phyloP scores from a whole-genome alignment of 2,113 vertebrate species.

The Serilophus lunatus region DNA sequence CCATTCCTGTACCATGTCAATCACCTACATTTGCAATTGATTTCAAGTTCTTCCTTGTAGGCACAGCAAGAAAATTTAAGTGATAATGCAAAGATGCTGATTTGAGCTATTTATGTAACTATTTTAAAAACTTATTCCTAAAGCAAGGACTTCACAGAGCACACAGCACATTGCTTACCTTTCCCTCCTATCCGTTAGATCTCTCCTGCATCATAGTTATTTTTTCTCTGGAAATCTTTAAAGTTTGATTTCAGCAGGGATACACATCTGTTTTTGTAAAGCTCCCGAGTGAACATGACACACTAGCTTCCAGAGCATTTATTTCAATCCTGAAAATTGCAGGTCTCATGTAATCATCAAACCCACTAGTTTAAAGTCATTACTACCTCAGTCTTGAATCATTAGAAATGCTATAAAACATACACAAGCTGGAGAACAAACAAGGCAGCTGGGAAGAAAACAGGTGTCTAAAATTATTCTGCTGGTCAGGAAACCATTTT shows the following conservation, averaged over 20 bases:
- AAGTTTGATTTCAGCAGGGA: neutral
- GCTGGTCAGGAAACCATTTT: neutral
- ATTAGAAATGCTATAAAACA: neutral
- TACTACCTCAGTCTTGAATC: neutral
- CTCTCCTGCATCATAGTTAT: neutral
- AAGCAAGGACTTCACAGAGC: neutral
- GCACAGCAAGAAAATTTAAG: neutral
- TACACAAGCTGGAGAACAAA: neutral
- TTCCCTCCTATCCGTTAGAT: neutral
- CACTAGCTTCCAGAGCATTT: neutral
- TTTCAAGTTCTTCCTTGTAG: neutral
- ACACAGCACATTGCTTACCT: neutral
- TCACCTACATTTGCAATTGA: neutral
- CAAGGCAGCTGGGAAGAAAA: neutral
- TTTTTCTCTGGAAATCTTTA: neutral
- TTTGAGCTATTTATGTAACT: neutral
- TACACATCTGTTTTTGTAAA: neutral
- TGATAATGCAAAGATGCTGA: neutral
- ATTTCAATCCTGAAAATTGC: neutral
- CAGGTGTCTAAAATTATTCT: neutral
- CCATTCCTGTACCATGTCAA: neutral
- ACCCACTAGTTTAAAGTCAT: neutral
- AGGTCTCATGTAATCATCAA: neutral
- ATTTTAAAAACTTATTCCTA: neutral
- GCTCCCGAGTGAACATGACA: neutral